These are phyloP conservation scores for Porites australiensis DNA, from an alignment of 64 coral and sea anemone genomes.

Conservation along the genomic window DNA sequence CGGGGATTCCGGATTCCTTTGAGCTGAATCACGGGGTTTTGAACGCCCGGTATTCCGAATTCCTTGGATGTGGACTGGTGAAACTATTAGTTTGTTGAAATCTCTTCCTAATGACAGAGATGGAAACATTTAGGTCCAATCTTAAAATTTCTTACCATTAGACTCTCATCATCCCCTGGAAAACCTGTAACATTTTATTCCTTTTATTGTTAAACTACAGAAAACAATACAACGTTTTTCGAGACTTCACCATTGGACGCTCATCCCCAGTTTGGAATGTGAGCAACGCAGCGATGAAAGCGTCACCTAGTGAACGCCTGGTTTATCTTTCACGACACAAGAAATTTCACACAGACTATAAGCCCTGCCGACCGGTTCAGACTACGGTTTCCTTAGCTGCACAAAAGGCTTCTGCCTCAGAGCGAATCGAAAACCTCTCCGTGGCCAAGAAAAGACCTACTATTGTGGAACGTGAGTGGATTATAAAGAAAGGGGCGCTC, in stretches of 20 bases:
- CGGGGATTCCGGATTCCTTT: too few species aligned
- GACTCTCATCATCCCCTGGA: too few species aligned
- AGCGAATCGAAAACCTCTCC: constrained; percentile 65
- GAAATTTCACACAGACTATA: constrained; percentile 64
- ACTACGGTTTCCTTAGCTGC: constrained; percentile 57
- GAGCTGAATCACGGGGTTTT: too few species aligned
- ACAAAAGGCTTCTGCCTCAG: constrained; percentile 63
- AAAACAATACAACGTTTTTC: constrained; percentile 86
- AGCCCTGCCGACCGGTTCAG: constrained; percentile 65
- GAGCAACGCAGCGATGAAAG: constrained; percentile 62
- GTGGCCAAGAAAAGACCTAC: constrained; percentile 64
- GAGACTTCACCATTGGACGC: constrained; percentile 85
- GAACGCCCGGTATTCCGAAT: too few species aligned
- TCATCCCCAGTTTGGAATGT: constrained; percentile 86
- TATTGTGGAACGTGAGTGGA: constrained; percentile 80
- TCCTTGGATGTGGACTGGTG: too few species aligned
- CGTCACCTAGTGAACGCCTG: constrained; percentile 38
- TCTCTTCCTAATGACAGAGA: too few species aligned
- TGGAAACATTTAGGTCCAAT: too few species aligned
- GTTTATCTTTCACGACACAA: constrained; percentile 69
- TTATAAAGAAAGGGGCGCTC: constrained; percentile 69
- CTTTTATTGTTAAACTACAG: constrained; percentile 31
- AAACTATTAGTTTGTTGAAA: too few species aligned
- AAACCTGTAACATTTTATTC: neutral
- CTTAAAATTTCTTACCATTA: too few species aligned